A percentile compares a stretch with the other conserved stretches of the same genome.
Evolutionary conservation across 2,113 vertebrate genomes (phyloP).

Genomic region (Larimichthys polyactis): DNA sequence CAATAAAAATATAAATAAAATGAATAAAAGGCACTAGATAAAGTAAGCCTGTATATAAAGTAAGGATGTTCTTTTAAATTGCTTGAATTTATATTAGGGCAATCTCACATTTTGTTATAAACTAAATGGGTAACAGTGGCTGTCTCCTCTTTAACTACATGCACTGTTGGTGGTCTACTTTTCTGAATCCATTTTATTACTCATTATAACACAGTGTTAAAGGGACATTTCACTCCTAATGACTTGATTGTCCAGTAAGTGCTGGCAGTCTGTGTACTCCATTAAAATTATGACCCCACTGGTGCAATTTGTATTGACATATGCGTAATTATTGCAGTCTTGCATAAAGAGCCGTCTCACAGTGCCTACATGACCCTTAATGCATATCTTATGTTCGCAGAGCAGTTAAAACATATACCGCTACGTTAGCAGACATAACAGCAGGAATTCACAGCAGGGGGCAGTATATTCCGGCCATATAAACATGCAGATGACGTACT

Average conservation of each 20-base stretch:
- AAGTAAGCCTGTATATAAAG: not conserved
- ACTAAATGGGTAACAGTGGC: not conserved
- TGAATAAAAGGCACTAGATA: no score
- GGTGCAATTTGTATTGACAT: constrained; percentile 10
- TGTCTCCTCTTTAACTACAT: not conserved
- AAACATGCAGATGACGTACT: not conserved
- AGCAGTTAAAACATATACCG: not conserved
- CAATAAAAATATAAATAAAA: no score
- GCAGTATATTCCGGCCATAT: not conserved
- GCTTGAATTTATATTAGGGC: not conserved
- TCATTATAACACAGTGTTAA: not conserved
- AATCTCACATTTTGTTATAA: not conserved
- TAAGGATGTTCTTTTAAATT: not conserved
- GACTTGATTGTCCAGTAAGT: not conserved
- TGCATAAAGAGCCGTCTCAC: not conserved
- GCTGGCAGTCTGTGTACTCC: not conserved
- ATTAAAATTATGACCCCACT: constrained; percentile 19
- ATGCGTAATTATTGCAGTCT: constrained; percentile 8
- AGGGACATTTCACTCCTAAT: not conserved
- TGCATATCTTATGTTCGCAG: not conserved
- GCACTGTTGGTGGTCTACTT: not conserved
- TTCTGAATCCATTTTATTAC: constrained; percentile 5
- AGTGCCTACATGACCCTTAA: not conserved
- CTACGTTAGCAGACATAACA: not conserved
- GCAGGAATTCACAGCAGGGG: not conserved